Evolutionary conservation across 2,888 invertebrate species (phyloP).

Genomic region (Cryptus armator): DNA sequence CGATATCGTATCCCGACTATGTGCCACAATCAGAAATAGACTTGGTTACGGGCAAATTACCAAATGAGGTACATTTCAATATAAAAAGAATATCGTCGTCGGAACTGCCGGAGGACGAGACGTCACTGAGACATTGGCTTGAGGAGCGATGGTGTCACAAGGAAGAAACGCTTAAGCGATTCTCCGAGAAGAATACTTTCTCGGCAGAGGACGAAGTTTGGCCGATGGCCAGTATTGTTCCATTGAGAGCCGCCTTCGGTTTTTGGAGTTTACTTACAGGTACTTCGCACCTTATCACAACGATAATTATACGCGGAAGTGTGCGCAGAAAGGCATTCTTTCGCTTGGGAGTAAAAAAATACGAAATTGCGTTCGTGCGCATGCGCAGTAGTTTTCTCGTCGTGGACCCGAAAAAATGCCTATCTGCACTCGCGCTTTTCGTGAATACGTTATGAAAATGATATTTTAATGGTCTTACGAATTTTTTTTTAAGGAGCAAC

Average conservation of each 20-base stretch:
- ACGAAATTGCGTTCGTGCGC: too few relatives aligned
- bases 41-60: conserved; percentile 90
- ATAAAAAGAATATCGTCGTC: conserved; percentile 89
- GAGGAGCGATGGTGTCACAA: conserved; percentile 89
- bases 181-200: conserved; percentile 87
- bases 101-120: conserved; percentile 87
- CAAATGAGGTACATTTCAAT: conserved; percentile 91
- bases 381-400: not conserved
- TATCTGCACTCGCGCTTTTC: too few relatives aligned
- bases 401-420: too few relatives aligned
- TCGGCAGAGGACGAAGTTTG: conserved; percentile 78
- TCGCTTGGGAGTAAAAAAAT: too few relatives aligned
- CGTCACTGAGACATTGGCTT: conserved; percentile 88
- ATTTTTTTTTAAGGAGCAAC: conserved; percentile 74
- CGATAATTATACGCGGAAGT: too few relatives aligned
- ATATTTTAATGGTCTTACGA: not conserved
- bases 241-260: conserved; percentile 87
- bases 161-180: conserved; percentile 88
- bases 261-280: conserved; percentile 88
- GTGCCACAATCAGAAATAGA: conserved; percentile 92
- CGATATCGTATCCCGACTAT: conserved; percentile 92
- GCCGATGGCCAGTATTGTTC: conserved; percentile 82
- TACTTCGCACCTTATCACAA: conserved; percentile 30
- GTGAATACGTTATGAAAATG: too few relatives aligned
- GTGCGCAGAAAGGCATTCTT: not conserved